phyloP scores from a whole-genome alignment of 53 echinoderm and acorn worm genomes.

The Glandiceps talaboti region DNA sequence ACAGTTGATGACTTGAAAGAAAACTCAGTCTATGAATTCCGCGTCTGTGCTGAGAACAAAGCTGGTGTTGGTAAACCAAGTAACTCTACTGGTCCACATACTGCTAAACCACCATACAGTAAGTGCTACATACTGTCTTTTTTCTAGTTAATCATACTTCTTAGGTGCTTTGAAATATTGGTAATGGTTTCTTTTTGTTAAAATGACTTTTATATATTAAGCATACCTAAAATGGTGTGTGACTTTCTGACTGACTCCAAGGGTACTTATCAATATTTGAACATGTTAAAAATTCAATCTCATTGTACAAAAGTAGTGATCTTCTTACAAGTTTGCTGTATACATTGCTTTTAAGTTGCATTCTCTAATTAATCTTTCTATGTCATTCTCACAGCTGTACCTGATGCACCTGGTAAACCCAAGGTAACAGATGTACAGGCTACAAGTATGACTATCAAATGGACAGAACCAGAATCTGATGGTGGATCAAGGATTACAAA shows the following conservation, averaged over 20 bases:
- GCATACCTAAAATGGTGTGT: no score
- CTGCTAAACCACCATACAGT: constrained; percentile 12
- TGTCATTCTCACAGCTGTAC: constrained; percentile 48
- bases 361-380: no score
- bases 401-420: constrained; percentile 61
- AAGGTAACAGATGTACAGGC: constrained; percentile 43
- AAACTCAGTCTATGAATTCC: constrained; percentile 42
- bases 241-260: no score
- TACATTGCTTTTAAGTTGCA: no score
- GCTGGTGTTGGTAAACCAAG: constrained; percentile 18
- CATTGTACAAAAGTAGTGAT: no score
- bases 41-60: constrained; percentile 57
- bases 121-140: not conserved
- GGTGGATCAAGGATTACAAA: constrained; percentile 65
- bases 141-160: no score
- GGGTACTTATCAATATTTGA: no score
- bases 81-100: constrained; percentile 4
- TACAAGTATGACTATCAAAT: constrained; percentile 39
- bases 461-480: constrained; percentile 67
- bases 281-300: no score
- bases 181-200: no score
- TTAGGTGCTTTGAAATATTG: no score
- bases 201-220: no score
- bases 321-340: no score
- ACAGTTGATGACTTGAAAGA: constrained; percentile 42